phyloP scores from a whole-genome alignment of 1,140 invertebrate species.

The Ruditapes philippinarum region DNA sequence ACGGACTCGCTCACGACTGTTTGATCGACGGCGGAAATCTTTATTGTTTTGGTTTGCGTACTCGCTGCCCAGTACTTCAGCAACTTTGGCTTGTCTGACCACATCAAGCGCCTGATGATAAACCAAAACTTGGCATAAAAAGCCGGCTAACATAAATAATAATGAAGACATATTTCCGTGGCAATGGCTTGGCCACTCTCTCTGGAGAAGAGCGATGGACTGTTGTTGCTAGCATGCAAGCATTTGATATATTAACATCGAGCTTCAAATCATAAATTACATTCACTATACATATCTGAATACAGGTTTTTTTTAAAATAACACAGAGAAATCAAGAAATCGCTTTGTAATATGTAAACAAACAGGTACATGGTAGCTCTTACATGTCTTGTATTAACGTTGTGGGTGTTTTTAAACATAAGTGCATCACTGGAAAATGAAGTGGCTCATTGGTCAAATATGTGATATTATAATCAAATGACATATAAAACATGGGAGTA shows the following conservation, averaged over 20 bases:
- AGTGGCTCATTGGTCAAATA: slow-evolving; percentile 13
- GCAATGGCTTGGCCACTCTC: background rate
- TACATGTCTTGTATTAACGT: too few relatives aligned
- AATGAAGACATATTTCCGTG: background rate
- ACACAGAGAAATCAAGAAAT: too few relatives aligned
- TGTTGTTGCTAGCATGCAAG: slow-evolving; percentile 53
- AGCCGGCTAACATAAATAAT: slow-evolving; percentile 42
- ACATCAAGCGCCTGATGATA: slow-evolving; percentile 93
- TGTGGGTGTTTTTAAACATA: background rate
- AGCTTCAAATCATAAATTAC: background rate
- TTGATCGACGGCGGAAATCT: slow-evolving; percentile 86
- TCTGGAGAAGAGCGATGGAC: slow-evolving; percentile 47
- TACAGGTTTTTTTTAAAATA: too few relatives aligned
- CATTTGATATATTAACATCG: slow-evolving; percentile 7
- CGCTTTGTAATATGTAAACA: too few relatives aligned
- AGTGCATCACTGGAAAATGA: background rate
- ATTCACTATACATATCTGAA: background rate
- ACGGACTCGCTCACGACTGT: slow-evolving; percentile 88
- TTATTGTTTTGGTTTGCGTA: slow-evolving; percentile 79
- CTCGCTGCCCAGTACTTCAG: slow-evolving; percentile 89
- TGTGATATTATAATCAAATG: background rate
- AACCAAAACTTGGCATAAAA: slow-evolving; percentile 78
- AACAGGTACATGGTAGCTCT: too few relatives aligned
- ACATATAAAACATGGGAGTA: background rate
- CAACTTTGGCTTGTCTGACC: slow-evolving; percentile 95